A percentile compares a stretch with the other conserved stretches of the same genome.
Conservation (phyloP, 2,888 invertebrate genomes). For the Schizaphis graminum region DNA sequence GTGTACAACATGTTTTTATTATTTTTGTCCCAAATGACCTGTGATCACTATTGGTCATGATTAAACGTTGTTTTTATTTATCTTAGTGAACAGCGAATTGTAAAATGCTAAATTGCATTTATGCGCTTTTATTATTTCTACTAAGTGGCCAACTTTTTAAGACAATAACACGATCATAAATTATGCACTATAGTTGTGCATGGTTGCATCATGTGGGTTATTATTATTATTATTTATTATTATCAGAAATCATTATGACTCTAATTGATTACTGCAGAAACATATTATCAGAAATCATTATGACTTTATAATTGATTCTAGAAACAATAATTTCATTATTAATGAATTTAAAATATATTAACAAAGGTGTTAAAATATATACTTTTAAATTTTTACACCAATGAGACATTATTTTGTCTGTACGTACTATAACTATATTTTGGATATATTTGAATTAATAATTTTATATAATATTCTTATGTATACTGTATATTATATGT, state of each 20-base stretch:
- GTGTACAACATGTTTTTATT: not conserved
- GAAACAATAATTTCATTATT: not conserved
- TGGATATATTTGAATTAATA: not conserved
- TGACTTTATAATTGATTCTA: not conserved
- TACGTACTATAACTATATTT: not conserved
- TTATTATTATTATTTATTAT: not conserved
- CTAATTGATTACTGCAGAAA: not conserved
- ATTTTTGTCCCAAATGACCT: not conserved
- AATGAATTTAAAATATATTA: not conserved
- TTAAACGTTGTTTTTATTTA: not conserved
- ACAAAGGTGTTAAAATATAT: not conserved
- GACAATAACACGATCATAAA: not conserved
- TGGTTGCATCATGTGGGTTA: not conserved
- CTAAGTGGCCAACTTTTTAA: not conserved
- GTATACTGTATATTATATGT: not conserved
- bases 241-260: not conserved
- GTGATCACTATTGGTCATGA: not conserved
- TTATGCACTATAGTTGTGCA: not conserved
- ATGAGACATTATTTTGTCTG: not conserved
- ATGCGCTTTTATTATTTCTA: not conserved
- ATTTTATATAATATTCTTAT: not conserved
- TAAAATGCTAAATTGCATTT: not conserved
- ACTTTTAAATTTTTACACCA: not conserved
- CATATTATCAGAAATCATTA: not conserved
- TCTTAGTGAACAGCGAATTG: not conserved